Conservation (phyloP, 2,888 invertebrate species). For the Drosophila rellima region DNA sequence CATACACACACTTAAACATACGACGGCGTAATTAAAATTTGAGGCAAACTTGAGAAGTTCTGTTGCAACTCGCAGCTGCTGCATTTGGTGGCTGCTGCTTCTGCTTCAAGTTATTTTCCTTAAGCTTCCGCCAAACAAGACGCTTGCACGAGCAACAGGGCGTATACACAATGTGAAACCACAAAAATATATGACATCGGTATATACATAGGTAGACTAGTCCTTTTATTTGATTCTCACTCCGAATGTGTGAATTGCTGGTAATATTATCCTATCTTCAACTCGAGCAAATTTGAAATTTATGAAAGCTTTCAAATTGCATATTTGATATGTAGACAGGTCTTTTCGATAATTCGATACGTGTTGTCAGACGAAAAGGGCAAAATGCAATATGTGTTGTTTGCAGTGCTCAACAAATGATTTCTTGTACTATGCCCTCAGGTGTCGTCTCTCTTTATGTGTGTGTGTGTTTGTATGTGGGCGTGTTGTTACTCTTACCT, state of each 20-base stretch:
- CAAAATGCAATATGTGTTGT: slow-evolving; percentile 5
- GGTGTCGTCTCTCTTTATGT: slow-evolving; percentile 1
- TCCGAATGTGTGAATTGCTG: background rate
- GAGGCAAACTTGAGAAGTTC: slow-evolving; percentile 16
- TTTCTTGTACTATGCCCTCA: slow-evolving; percentile 10
- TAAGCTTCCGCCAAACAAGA: background rate
- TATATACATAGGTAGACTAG: background rate
- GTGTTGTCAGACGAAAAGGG: slow-evolving; percentile 8
- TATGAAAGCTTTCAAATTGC: slow-evolving; percentile 20
- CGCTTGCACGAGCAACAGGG: slow-evolving; percentile 1
- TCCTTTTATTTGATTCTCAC: background rate
- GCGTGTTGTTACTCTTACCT: slow-evolving; percentile 10
- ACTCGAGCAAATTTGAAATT: slow-evolving; percentile 12
- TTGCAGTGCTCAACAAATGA: slow-evolving; percentile 16
- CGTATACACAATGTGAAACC: slow-evolving; percentile 4
- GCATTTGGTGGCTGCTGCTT: slow-evolving; percentile 11
- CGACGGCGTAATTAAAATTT: slow-evolving; percentile 16
- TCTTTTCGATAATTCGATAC: slow-evolving; percentile 15
- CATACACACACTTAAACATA: background rate
- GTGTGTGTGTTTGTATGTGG: background rate
- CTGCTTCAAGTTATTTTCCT: slow-evolving; percentile 6
- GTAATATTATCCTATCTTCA: background rate
- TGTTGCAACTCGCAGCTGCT: slow-evolving; percentile 15
- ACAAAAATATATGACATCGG: background rate
- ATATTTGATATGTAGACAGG: slow-evolving; percentile 21